Conservation (phyloP, 2,888 invertebrate genomes). For the Argynnis bischoffii region DNA sequence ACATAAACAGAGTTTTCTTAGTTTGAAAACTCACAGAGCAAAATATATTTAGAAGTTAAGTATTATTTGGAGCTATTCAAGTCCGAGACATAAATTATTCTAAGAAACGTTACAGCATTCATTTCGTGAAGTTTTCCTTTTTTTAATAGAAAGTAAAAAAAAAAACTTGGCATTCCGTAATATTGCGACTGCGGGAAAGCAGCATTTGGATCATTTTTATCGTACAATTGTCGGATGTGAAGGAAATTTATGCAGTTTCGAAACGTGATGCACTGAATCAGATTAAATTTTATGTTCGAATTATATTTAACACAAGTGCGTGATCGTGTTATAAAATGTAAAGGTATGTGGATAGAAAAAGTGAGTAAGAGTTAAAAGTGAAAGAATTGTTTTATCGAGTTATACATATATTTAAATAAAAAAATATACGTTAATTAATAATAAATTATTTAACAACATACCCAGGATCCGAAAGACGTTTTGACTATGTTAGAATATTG, state of each 20-base stretch:
- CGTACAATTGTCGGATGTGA: constrained; percentile 14
- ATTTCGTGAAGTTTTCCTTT: constrained; percentile 20
- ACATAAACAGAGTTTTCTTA: background rate
- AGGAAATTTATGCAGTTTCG: constrained; percentile 24
- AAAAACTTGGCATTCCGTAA: constrained; percentile 17
- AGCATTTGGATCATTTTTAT: constrained; percentile 26
- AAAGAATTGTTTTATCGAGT: no score
- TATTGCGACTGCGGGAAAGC: constrained; percentile 18
- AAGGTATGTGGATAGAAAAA: background rate
- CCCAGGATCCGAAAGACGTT: no score
- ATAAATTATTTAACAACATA: no score
- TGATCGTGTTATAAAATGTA: background rate
- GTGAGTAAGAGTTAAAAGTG: no score
- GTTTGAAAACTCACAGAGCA: constrained; percentile 4
- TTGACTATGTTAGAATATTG: no score
- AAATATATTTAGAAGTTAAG: constrained; percentile 5
- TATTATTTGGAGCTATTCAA: background rate
- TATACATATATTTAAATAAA: no score
- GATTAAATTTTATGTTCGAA: constrained; percentile 2
- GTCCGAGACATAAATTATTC: constrained; percentile 12
- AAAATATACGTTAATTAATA: no score
- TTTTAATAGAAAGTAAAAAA: constrained; percentile 17
- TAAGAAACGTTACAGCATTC: constrained; percentile 7
- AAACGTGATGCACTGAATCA: constrained; percentile 5
- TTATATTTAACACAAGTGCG: background rate